These are phyloP conservation scores for Mixornis gularis DNA, from an alignment of 2,113 vertebrate genomes.

Conservation along the genomic window DNA sequence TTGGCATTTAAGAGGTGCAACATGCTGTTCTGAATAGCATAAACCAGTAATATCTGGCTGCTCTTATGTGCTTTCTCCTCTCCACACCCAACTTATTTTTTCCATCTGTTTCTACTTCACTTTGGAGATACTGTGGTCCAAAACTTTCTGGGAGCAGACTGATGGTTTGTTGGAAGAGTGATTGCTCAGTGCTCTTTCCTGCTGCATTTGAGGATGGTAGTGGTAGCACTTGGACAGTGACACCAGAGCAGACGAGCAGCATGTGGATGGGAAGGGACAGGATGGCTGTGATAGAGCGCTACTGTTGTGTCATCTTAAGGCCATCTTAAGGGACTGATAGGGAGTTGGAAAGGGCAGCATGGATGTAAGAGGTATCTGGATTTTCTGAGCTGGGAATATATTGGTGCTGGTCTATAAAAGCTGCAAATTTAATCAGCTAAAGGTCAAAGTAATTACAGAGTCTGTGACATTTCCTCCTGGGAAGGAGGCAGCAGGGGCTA, in stretches of 20 bases:
- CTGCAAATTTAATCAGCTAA: background rate
- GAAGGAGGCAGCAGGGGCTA: background rate
- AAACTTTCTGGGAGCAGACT: background rate
- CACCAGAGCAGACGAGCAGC: background rate
- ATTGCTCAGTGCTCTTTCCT: background rate
- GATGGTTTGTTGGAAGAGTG: background rate
- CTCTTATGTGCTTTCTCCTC: background rate
- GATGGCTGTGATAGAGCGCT: background rate
- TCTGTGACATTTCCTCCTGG: background rate
- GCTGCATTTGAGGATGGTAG: background rate
- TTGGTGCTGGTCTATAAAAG: background rate
- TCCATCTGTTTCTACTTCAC: background rate
- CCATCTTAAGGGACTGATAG: background rate
- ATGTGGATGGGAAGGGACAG: background rate
- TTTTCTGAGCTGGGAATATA: background rate
- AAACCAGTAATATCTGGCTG: background rate
- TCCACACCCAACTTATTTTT: background rate
- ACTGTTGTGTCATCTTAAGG: background rate
- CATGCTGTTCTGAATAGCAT: background rate
- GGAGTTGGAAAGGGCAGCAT: background rate
- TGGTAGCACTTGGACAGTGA: background rate
- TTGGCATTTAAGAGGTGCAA: background rate
- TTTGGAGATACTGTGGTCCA: background rate
- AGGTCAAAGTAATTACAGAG: conserved; percentile 8
- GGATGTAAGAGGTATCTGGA: background rate